phyloP scores from a whole-genome alignment of 2,113 vertebrate genomes.

The Hylia prasina region DNA sequence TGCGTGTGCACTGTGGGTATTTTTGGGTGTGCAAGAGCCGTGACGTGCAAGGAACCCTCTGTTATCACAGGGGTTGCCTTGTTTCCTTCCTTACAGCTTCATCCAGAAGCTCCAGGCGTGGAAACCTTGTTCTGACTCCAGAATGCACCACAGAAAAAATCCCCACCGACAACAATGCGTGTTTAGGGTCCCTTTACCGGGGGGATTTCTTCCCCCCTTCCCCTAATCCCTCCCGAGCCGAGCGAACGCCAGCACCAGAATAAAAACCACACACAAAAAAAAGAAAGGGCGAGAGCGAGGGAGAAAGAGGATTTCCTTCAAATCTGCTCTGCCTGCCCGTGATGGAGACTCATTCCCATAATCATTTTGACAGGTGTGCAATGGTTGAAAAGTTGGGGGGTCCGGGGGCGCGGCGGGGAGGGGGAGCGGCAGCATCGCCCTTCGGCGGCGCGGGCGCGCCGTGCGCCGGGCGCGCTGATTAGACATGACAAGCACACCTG shows the following conservation, averaged over 20 bases:
- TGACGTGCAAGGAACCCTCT: rapidly evolving
- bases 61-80: not conserved
- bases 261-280: not conserved
- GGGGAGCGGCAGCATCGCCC: not conserved
- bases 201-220: not conserved
- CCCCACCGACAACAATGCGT: not conserved
- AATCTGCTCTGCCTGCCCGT: constrained; percentile 77
- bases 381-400: constrained; percentile 67
- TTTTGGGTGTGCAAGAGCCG: rapidly evolving
- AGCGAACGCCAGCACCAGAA: not conserved
- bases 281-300: constrained; percentile 38
- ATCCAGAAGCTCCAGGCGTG: not conserved
- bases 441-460: constrained; percentile 22
- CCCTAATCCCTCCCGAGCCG: constrained; percentile 52
- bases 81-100: not conserved
- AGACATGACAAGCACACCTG: constrained; percentile 86
- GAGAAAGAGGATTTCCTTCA: constrained; percentile 76
- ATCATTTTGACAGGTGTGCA: constrained; percentile 90
- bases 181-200: constrained; percentile 30
- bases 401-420: not conserved
- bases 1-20: rapidly evolving
- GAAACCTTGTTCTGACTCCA: not conserved
- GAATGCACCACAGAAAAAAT: not conserved
- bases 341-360: constrained; percentile 86
- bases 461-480: constrained; percentile 70